Base-by-base conservation (phyloP, 2,888 invertebrate genomes). In the Sphaerophoria taeniata region DNA sequence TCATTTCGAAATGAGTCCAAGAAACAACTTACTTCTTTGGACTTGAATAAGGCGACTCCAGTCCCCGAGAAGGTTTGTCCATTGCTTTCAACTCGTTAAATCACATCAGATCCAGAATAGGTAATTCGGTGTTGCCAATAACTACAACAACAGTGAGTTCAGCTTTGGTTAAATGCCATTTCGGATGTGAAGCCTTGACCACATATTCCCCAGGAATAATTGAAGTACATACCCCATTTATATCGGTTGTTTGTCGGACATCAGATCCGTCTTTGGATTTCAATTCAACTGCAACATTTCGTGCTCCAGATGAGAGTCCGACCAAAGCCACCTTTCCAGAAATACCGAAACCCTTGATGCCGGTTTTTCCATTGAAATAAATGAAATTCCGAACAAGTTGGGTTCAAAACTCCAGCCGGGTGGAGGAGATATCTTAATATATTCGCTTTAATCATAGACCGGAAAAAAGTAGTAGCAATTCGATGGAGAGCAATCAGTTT, bases 401-500 rank as follows among this genome's bases (percentile, higher is more conserved):
- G 97, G 97, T 88, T 97, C 96, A 91, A 99, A 98, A 89, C 96
- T 97, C 97, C 97, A 98, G 0, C 97, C 97, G 24, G 95, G 94
- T 0, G 97, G 97, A 4, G 97, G 97, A 71, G 96, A 95, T 33
- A 97, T 94, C 93, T 96, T 93, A 65, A 94, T 91, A 89, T 97
- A 97, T 89, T 97, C 96, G 11, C 97, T 97, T 90, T 97, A 97
- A 90, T 97, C 97, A 89, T 98, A 99, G 0, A 99, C 93, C 0
- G 99, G 99, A 80, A 99, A 94, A 91, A 99, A 98, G 91, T 99
- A 99, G 92, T 99, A 99, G 0, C 99, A 99, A 92, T 97, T 99
- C 87, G 98, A 98, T 0, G 99, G 98, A 6, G 99, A 98, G 92
- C 98, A 98, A 91, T 98, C 98, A 0, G 98, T 98, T 90, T 97